phyloP scores from a whole-genome alignment of 2,888 invertebrate species.

The Agonopterix arenella region DNA sequence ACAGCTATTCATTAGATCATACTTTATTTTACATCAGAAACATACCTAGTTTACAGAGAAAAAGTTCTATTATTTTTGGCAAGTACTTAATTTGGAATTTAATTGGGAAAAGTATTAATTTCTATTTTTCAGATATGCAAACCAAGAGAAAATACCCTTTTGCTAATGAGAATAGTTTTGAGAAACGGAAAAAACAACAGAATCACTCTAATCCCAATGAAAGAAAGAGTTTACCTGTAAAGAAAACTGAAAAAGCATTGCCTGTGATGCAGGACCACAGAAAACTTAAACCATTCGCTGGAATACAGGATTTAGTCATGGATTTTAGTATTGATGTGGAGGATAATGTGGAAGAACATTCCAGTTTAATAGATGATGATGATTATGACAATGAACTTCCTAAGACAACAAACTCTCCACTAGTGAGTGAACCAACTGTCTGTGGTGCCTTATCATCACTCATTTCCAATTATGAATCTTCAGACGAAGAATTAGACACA shows the following conservation, averaged over 20 bases:
- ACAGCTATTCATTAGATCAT: no score
- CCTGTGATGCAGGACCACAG: constrained; percentile 28
- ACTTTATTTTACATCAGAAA: no score
- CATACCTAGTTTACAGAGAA: no score
- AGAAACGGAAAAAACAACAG: neutral
- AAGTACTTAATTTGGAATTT: no score
- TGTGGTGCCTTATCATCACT: constrained; percentile 76
- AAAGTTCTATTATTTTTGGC: no score
- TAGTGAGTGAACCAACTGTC: constrained; percentile 30
- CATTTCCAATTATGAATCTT: constrained; percentile 75
- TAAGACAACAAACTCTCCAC: neutral
- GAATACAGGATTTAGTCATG: constrained; percentile 51
- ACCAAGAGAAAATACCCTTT: constrained; percentile 14
- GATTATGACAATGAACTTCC: constrained; percentile 18
- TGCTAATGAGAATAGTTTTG: constrained; percentile 9
- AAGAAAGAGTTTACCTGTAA: constrained; percentile 11
- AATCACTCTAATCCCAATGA: neutral
- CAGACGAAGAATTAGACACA: constrained; percentile 55
- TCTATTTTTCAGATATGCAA: neutral
- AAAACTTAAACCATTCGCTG: constrained; percentile 64
- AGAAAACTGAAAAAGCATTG: constrained; percentile 23
- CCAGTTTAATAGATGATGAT: constrained; percentile 54
- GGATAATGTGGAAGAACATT: constrained; percentile 15
- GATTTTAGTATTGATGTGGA: constrained; percentile 21
- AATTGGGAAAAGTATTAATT: neutral